Conservation (phyloP, 2,113 vertebrate species). For the Tachycineta bicolor region DNA sequence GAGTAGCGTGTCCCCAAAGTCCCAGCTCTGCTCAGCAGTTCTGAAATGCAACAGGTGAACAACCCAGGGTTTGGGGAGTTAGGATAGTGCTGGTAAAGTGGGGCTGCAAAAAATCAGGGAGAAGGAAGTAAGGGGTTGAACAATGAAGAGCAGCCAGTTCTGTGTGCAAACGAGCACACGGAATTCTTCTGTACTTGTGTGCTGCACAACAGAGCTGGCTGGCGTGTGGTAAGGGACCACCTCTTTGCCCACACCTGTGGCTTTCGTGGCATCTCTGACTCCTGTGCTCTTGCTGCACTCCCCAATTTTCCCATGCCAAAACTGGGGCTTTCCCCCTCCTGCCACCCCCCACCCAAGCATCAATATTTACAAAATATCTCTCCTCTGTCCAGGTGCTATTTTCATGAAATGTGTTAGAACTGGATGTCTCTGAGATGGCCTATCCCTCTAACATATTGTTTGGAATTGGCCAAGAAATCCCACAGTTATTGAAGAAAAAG, state of each 20-base stretch:
- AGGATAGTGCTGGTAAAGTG: not conserved
- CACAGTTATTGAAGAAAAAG: not conserved
- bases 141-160: not conserved
- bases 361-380: not conserved
- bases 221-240: not conserved
- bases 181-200: not conserved
- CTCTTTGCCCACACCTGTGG: not conserved
- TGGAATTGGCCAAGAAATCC: not conserved
- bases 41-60: not conserved
- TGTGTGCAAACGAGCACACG: not conserved
- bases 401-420: not conserved
- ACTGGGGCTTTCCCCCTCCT: not conserved
- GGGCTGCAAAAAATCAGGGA: not conserved
- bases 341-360: too few species aligned
- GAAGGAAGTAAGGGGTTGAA: not conserved
- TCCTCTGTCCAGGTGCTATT: not conserved
- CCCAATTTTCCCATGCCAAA: not conserved
- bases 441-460: not conserved
- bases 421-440: not conserved
- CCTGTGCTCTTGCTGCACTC: fast-evolving
- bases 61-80: not conserved
- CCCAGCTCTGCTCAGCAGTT: not conserved
- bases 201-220: not conserved
- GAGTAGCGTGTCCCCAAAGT: not conserved
- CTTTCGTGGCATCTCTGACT: not conserved